phyloP scores from a whole-genome alignment of 1,140 invertebrate species.

The Aphaenogaster ashmeadi region DNA sequence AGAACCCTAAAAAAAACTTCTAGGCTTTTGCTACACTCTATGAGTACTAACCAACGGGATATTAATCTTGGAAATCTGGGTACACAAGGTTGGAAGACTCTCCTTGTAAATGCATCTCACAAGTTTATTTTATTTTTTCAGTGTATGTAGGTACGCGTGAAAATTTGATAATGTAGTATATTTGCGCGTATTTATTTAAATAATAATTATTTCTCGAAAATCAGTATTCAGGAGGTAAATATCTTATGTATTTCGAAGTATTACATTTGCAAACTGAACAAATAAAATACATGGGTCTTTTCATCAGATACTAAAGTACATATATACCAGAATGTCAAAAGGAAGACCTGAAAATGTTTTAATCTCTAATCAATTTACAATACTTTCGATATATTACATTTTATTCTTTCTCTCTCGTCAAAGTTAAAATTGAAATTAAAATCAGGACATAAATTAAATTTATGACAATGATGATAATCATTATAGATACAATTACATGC shows the following conservation, averaged over 20 bases:
- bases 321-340: background rate
- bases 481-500: background rate
- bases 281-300: background rate
- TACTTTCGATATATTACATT: background rate
- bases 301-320: background rate
- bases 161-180: too few relatives aligned
- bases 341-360: background rate
- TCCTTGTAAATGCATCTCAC: too few relatives aligned
- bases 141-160: too few relatives aligned
- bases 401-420: background rate
- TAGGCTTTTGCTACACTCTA: too few relatives aligned
- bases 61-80: too few relatives aligned
- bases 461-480: background rate
- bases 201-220: background rate
- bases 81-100: too few relatives aligned
- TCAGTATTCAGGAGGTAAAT: background rate
- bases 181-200: background rate
- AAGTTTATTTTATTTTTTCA: too few relatives aligned
- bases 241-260: background rate
- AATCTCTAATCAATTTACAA: background rate
- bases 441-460: background rate
- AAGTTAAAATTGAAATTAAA: conserved; percentile 12
- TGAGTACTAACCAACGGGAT: too few relatives aligned
- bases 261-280: background rate
- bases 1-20: too few relatives aligned